phyloP scores from a whole-genome alignment of 2,113 vertebrate species.

The Dipodomys merriami region DNA sequence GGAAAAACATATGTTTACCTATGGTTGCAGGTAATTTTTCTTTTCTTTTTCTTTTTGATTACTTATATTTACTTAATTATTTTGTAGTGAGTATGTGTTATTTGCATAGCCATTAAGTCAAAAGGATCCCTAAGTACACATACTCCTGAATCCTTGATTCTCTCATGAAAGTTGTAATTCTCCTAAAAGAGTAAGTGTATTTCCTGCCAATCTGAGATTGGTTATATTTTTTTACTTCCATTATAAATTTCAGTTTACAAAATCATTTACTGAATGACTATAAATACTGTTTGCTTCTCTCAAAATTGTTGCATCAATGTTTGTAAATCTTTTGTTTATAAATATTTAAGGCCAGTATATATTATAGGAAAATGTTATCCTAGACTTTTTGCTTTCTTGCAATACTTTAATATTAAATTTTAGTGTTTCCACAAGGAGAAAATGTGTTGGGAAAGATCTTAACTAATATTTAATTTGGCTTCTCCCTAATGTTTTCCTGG shows the following conservation, averaged over 20 bases:
- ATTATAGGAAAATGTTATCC: constrained; percentile 22
- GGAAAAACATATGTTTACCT: not conserved
- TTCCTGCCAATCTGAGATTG: constrained; percentile 19
- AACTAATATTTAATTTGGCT: not conserved
- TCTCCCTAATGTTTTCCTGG: constrained; percentile 19
- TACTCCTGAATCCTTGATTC: not conserved
- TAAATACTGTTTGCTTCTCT: constrained; percentile 49
- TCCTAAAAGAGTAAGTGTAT: constrained; percentile 5
- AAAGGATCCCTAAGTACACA: not conserved
- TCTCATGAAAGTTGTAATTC: not conserved
- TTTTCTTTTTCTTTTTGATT: not conserved
- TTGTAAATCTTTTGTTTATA: constrained; percentile 53
- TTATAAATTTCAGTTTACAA: constrained; percentile 14
- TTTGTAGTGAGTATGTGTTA: not conserved
- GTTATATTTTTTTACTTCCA: constrained; percentile 3
- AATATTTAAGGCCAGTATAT: not conserved
- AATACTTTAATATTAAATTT: not conserved
- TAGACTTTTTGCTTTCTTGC: constrained; percentile 31
- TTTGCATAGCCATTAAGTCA: not conserved
- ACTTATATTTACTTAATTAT: not conserved
- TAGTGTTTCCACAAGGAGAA: not conserved
- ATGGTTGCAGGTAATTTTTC: not conserved
- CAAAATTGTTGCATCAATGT: constrained; percentile 37
- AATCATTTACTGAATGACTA: constrained; percentile 16
- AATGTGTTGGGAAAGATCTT: not conserved